Conservation (phyloP, 2,113 vertebrate species). For the Tyrannus savana region DNA sequence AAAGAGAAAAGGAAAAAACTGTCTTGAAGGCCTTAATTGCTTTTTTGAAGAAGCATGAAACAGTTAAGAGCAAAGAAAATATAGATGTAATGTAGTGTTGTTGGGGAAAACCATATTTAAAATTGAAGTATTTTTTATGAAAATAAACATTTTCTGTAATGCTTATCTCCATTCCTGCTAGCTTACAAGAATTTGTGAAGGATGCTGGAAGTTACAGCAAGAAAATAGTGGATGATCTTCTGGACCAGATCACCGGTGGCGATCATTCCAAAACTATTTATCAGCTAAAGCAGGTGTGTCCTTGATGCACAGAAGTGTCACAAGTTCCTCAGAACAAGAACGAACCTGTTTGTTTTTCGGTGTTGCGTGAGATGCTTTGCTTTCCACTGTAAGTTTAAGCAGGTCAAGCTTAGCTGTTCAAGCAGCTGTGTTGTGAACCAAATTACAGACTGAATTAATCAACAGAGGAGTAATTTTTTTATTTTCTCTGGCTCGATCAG, state of each 20-base stretch:
- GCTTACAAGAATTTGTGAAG: slow-evolving; percentile 96
- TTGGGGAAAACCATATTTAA: not conserved
- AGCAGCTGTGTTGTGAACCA: not conserved
- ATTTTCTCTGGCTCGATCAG: not conserved
- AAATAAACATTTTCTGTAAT: not conserved
- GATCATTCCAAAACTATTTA: slow-evolving; percentile 89
- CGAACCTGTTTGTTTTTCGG: not conserved
- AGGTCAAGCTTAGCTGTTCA: not conserved
- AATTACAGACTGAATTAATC: not conserved
- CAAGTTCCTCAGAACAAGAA: not conserved
- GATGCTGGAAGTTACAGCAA: slow-evolving; percentile 88
- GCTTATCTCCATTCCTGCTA: slow-evolving; percentile 46
- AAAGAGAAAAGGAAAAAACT: not conserved
- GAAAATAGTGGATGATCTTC: slow-evolving; percentile 88
- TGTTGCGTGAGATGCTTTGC: not conserved
- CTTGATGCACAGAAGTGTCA: not conserved
- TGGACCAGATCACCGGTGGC: slow-evolving; percentile 92
- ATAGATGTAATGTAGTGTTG: not conserved
- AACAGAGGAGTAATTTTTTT: not conserved
- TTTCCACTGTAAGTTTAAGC: not conserved
- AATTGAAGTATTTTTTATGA: not conserved
- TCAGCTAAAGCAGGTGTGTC: slow-evolving; percentile 87
- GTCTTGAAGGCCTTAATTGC: not conserved
- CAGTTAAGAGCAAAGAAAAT: not conserved
- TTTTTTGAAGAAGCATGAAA: not conserved